Evolutionary conservation across 2,888 invertebrate species (phyloP).

Genomic region (Cheilosia grossa): DNA sequence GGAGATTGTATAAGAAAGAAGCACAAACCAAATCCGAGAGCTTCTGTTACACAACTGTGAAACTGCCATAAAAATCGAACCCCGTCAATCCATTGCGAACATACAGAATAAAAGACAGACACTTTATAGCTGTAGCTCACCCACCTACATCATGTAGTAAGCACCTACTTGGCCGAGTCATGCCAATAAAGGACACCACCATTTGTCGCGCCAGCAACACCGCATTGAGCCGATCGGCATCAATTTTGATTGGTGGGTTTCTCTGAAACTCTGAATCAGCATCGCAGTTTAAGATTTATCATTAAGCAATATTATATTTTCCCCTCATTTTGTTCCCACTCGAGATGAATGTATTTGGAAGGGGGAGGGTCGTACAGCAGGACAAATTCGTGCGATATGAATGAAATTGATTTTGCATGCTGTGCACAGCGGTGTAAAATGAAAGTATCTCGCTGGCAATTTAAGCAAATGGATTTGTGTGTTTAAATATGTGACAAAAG

Average conservation of each 20-base stretch:
- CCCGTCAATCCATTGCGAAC: too few species aligned
- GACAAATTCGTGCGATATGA: background rate
- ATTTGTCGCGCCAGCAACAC: background rate
- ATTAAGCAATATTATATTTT: slow-evolving; percentile 4
- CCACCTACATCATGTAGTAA: too few species aligned
- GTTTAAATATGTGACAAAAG: too few species aligned
- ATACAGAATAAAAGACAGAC: too few species aligned
- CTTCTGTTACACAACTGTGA: too few species aligned
- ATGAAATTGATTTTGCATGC: slow-evolving; percentile 1
- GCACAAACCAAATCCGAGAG: too few species aligned
- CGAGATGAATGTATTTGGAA: background rate
- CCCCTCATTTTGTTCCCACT: background rate
- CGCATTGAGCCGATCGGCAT: background rate
- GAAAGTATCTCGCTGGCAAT: too few species aligned
- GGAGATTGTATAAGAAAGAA: background rate
- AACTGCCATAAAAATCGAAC: too few species aligned
- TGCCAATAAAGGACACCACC: background rate
- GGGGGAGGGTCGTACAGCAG: background rate
- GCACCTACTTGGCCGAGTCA: too few species aligned
- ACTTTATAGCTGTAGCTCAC: too few species aligned
- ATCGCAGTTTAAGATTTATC: background rate
- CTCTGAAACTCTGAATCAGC: slow-evolving; percentile 15
- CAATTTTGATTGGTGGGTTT: slow-evolving; percentile 3
- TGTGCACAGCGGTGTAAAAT: too few species aligned
- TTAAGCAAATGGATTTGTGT: too few species aligned